Evolutionary conservation across 2,797 vertebrate species (phyloP).

Genomic region (Choloepus didactylus): DNA sequence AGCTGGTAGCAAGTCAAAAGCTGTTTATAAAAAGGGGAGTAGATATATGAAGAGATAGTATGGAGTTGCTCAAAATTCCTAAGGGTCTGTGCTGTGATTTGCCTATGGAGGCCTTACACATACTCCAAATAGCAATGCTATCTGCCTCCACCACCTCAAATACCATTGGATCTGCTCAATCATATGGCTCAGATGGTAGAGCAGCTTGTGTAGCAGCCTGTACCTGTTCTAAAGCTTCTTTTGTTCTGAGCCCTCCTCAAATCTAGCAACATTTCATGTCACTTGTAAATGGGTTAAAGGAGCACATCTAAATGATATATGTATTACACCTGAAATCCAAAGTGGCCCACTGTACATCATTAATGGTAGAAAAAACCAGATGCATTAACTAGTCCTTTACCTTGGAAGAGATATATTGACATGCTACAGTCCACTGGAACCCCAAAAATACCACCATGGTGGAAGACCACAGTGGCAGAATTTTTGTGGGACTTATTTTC

Average conservation of each 20-base stretch:
- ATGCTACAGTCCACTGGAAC: background rate
- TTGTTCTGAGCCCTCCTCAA: background rate
- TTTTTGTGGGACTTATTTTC: conserved; percentile 31
- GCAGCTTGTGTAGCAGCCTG: background rate
- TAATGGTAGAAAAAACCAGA: background rate
- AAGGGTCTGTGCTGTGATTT: background rate
- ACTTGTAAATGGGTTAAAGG: background rate
- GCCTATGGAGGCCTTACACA: background rate
- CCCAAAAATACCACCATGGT: background rate
- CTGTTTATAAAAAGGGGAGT: background rate
- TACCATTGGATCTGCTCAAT: background rate
- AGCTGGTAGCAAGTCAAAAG: background rate
- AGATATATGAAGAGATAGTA: background rate
- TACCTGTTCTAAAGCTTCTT: background rate
- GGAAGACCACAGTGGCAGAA: background rate
- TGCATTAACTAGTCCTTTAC: background rate
- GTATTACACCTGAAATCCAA: background rate
- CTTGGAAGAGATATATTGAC: background rate
- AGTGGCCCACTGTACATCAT: background rate
- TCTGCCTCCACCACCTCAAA: background rate
- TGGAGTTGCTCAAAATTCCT: conserved; percentile 1
- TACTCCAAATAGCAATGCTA: background rate
- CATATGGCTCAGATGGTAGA: background rate
- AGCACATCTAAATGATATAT: background rate
- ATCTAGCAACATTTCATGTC: background rate